Percentiles rank a stretch among this genome's conserved stretches.
Conservation (phyloP, 2,888 invertebrate species). For the Morpho deidamia region DNA sequence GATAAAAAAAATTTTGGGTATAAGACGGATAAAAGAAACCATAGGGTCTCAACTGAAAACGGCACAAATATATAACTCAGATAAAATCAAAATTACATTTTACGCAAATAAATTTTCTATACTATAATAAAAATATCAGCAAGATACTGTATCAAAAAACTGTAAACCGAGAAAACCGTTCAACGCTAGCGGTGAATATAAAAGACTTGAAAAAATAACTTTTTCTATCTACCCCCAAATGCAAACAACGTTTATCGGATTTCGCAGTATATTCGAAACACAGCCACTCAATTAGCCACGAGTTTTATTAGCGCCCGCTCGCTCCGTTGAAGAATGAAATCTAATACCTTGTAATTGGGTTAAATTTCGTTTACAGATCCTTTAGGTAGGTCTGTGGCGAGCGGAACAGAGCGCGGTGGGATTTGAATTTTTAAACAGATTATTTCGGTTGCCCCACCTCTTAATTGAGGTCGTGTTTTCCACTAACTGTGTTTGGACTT, state of each 20-base stretch:
- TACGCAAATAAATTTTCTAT: not conserved
- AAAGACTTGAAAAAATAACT: slow-evolving; percentile 9
- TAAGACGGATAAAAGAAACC: no score
- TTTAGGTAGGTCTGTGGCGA: slow-evolving; percentile 1
- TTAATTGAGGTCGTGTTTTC: slow-evolving; percentile 51
- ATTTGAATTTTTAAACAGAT: slow-evolving; percentile 70
- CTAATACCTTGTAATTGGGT: not conserved
- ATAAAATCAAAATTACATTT: not conserved
- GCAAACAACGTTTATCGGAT: slow-evolving; percentile 21
- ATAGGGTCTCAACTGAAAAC: no score
- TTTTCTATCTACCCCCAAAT: slow-evolving; percentile 17
- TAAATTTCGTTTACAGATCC: not conserved
- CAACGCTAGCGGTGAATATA: slow-evolving; percentile 15
- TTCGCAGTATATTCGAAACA: slow-evolving; percentile 18
- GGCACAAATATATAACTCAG: no score
- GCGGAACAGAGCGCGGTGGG: slow-evolving; percentile 30
- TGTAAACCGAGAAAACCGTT: slow-evolving; percentile 3
- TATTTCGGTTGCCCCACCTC: slow-evolving; percentile 48
- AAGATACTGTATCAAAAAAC: no score
- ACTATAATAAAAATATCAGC: no score
- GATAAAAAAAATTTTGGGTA: no score
- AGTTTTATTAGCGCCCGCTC: slow-evolving; percentile 10
- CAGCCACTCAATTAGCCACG: slow-evolving; percentile 20
- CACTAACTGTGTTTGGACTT: slow-evolving; percentile 40
- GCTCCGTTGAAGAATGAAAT: not conserved